Evolutionary conservation across 2,113 vertebrate genomes (phyloP), one percentile per base, ranked within the genome.

Genomic region (Opisthocomus hoazin): DNA sequence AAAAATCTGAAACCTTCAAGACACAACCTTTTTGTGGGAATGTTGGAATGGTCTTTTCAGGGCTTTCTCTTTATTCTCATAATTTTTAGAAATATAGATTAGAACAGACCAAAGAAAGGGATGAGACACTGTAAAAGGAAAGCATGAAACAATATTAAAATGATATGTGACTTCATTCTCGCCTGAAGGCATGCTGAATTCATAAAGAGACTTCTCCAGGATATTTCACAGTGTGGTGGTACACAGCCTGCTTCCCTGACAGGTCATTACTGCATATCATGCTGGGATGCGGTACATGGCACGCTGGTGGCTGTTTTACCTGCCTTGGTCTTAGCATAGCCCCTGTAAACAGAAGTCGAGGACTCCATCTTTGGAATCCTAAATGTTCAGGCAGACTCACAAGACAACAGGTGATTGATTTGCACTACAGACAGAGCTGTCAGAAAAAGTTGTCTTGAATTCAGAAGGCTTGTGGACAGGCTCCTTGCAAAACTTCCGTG

Each of bases 251-350:
- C 97, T 94, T 98, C 97, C 96, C 97, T 98, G 98, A 98, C 98
- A 98, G 98, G 98, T 99, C 98, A 98, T 99, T 99, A 99, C 97
- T 97, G 97, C 90, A 53, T 93, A 93, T 98, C 98, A 97, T 85
- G 97, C 98, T 97, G 98, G 96, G 98, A 97, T 96, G 87, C 5
- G 3, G 80, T 36, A 53, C 90, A 85, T 21, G 17, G 82, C 86
- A 50, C 2, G 15, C 53, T 77, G 94, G 90, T 70, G 75, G 51
- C 77, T 92, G 65, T 93, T 96, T 43, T 84, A 53, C 76, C 80
- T 78, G 87, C 89, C 77, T 93, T 56, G 11, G 15, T 80, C 78
- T 83, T 57, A 54, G 26, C 29, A 68, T 5, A 79, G 39, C 26
- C 57, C 91, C 91, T 90, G 58, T 90, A 97, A 95, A 95, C 87